Evolutionary conservation across 2,888 invertebrate genomes (phyloP), one percentile per base, ranked within the genome.

Genomic region (Ectemnius lituratus): DNA sequence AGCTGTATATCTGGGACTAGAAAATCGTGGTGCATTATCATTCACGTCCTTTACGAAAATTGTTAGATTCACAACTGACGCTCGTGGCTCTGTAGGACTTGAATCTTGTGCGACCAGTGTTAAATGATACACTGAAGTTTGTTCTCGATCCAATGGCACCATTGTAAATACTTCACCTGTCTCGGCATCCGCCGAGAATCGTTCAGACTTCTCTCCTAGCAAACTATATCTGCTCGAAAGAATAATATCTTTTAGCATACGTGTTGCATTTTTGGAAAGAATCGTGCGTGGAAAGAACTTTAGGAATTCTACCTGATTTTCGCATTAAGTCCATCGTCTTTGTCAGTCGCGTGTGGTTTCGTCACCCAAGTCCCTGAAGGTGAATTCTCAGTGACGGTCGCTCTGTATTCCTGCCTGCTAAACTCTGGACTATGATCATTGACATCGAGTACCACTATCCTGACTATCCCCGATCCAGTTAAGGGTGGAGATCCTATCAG

Each of bases 351-450:
- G 71, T 93, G 91, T 0, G 97, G 95, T 73, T 94, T 93, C 8
- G 97, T 92, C 2, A 98, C 96, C 86, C 94, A 93, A 0, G 96
- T 95, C 28, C 96, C 96, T 16, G 94, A 90, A 1, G 96, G 94
- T 66, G 95, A 92, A 90, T 98, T 98, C 92, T 99, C 99, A 80
- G 94, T 92, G 0, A 98, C 95, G 62, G 92, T 93, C 0, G 96
- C 95, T 82, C 94, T 94, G 89, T 97, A 97, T 68, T 95, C 94
- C 87, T 96, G 95, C 67, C 95, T 93, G 84, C 94, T 95, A 90
- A 98, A 98, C 85, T 95, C 95, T 0, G 98, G 98, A 82, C 95
- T 95, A 90, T 98, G 97, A 90, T 98, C 98, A 90, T 98, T 98
- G 70, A 97, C 96, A 91, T 99, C 99, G 91, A 97, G 96, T 11